Percentiles rank a stretch among this genome's conserved stretches.
These are phyloP conservation scores for Iselma pallidipennis DNA, from an alignment of 2,888 invertebrate species.

Conservation along the genomic window DNA sequence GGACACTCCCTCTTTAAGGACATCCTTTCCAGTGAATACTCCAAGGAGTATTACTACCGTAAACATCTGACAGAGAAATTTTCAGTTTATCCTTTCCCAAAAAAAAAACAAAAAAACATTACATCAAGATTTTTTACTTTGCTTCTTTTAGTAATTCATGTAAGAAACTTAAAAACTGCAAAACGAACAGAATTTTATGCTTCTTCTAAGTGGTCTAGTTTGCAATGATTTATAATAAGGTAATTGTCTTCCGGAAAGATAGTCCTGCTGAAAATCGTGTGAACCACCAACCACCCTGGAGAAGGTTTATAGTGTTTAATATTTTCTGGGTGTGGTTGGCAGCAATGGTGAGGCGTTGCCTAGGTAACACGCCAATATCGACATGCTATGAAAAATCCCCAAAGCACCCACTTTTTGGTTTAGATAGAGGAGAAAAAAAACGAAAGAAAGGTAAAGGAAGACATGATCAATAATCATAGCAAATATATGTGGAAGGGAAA, in stretches of 20 bases:
- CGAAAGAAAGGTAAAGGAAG: conserved; percentile 47
- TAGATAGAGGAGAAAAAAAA: neutral
- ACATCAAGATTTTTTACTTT: too few relatives aligned
- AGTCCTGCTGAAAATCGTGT: conserved; percentile 2
- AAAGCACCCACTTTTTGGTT: conserved; percentile 35
- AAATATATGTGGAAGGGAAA: conserved; percentile 44
- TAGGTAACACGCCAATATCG: conserved; percentile 50
- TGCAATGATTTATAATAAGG: too few relatives aligned
- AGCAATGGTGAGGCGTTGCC: conserved; percentile 51
- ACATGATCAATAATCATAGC: conserved; percentile 47
- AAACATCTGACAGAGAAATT: neutral
- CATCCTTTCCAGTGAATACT: conserved; percentile 7
- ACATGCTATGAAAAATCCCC: conserved; percentile 54
- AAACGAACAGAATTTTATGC: too few relatives aligned
- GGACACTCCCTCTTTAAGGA: conserved; percentile 47
- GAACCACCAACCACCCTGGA: conserved; percentile 10
- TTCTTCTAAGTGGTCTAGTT: too few relatives aligned
- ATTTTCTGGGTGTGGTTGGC: conserved; percentile 44
- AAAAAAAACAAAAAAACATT: neutral
- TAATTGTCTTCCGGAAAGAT: conserved; percentile 28
- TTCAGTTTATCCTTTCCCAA: neutral
- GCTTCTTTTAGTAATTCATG: too few relatives aligned
- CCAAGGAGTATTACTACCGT: neutral
- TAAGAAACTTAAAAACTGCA: too few relatives aligned
- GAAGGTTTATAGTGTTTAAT: conserved; percentile 39